phyloP scores from a whole-genome alignment of 2,888 invertebrate species.

The Pyrochroa serraticornis region DNA sequence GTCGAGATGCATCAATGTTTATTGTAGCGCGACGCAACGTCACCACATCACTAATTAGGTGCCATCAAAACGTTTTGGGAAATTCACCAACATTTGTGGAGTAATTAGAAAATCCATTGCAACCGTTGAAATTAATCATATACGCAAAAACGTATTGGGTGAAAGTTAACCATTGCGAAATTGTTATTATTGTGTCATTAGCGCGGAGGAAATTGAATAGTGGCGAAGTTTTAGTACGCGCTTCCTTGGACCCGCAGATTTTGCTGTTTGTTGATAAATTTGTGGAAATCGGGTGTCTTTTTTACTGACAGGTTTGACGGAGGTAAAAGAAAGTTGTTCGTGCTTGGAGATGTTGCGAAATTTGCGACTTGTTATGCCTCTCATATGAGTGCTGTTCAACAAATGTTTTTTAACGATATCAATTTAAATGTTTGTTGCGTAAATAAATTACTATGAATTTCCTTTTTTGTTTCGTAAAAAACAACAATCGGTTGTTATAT shows the following conservation, averaged over 20 bases:
- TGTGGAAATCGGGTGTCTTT: slow-evolving; percentile 6
- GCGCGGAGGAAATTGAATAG: slow-evolving; percentile 1
- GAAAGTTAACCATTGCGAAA: slow-evolving; percentile 34
- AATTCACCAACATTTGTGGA: background rate
- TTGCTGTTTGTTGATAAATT: background rate
- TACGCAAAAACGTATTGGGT: slow-evolving; percentile 32
- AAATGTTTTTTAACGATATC: slow-evolving; percentile 32
- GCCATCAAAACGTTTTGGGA: background rate
- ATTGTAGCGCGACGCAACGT: slow-evolving; percentile 10
- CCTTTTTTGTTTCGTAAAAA: slow-evolving; percentile 26
- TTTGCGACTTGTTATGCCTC: slow-evolving; percentile 37
- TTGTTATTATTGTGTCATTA: slow-evolving; percentile 30
- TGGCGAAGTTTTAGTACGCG: background rate
- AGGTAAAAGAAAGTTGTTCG: slow-evolving; percentile 35
- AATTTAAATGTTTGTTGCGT: slow-evolving; percentile 32
- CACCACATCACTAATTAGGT: background rate
- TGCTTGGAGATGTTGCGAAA: slow-evolving; percentile 34
- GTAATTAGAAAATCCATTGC: slow-evolving; percentile 8
- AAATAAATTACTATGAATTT: slow-evolving; percentile 30
- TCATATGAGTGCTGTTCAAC: slow-evolving; percentile 28
- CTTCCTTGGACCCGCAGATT: slow-evolving; percentile 7
- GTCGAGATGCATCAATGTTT: slow-evolving; percentile 16
- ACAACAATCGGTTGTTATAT: slow-evolving; percentile 40
- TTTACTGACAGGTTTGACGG: slow-evolving; percentile 24
- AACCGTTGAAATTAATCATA: slow-evolving; percentile 31